phyloP scores from a whole-genome alignment of 2,888 invertebrate genomes.

The Harmothoe impar region DNA sequence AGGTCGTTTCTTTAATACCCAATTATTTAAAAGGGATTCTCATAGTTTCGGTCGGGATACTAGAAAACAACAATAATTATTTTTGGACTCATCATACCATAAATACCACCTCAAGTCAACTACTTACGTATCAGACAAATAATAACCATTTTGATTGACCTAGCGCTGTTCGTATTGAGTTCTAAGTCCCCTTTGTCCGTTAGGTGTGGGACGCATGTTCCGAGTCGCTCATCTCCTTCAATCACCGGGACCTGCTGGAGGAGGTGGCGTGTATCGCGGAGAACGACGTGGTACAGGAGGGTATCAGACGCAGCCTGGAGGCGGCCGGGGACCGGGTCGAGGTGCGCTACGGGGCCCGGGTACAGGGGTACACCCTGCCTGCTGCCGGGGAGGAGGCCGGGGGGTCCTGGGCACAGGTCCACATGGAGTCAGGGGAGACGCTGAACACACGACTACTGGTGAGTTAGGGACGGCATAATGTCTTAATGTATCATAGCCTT shows the following conservation, averaged over 20 bases:
- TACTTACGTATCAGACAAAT: too few species aligned
- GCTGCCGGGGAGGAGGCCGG: neutral
- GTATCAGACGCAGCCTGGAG: slow-evolving; percentile 86
- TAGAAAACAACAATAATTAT: too few species aligned
- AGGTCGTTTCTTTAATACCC: too few species aligned
- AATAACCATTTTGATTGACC: too few species aligned
- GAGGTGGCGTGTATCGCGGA: slow-evolving; percentile 96
- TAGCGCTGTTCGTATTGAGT: too few species aligned
- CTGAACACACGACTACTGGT: slow-evolving; percentile 84
- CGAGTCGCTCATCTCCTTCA: slow-evolving; percentile 93
- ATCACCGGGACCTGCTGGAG: slow-evolving; percentile 88
- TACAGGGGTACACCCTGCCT: slow-evolving; percentile 87
- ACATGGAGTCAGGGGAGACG: slow-evolving; percentile 81
- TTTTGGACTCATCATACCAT: too few species aligned
- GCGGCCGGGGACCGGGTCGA: slow-evolving; percentile 86
- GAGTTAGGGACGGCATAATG: slow-evolving; percentile 70
- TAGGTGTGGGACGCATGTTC: slow-evolving; percentile 98
- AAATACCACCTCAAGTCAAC: too few species aligned
- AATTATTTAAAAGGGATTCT: too few species aligned
- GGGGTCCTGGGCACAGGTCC: slow-evolving; percentile 77
- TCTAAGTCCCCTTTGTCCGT: slow-evolving; percentile 58
- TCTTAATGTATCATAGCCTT: too few species aligned
- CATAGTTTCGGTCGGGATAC: too few species aligned
- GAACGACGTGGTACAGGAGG: slow-evolving; percentile 92
- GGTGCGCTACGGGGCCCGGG: slow-evolving; percentile 88